phyloP scores from a whole-genome alignment of 2,797 vertebrate species.

The Danio kyathit region DNA sequence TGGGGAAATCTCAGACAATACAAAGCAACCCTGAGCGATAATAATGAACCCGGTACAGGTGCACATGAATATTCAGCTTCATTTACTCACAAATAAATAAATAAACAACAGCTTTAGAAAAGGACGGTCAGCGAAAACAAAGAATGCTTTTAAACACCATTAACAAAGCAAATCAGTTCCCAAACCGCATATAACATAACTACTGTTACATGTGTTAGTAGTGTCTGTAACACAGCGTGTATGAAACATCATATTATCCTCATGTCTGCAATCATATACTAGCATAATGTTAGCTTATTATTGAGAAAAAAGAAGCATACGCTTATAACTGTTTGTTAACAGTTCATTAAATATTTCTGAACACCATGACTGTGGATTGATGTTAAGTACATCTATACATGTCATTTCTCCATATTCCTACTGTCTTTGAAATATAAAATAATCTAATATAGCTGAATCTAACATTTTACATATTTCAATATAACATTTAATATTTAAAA shows the following conservation, averaged over 20 bases:
- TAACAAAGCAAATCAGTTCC: neutral
- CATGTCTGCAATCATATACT: neutral
- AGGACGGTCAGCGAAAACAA: neutral
- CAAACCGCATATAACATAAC: neutral
- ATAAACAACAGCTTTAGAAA: neutral
- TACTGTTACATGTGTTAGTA: neutral
- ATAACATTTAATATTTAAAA: too few species aligned
- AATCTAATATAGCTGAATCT: too few species aligned
- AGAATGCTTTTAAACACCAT: neutral
- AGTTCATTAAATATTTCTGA: too few species aligned
- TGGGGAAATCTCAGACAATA: constrained; percentile 30
- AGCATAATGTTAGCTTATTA: too few species aligned
- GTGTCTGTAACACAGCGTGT: neutral
- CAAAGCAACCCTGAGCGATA: neutral
- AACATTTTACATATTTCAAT: too few species aligned
- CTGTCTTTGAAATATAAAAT: too few species aligned
- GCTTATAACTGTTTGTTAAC: too few species aligned
- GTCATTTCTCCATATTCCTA: too few species aligned
- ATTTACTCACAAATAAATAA: constrained; percentile 9
- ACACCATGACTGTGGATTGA: too few species aligned
- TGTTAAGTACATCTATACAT: too few species aligned
- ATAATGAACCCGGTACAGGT: neutral
- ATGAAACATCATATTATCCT: neutral
- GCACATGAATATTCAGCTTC: constrained; percentile 41
- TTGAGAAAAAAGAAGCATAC: too few species aligned